phyloP scores from a whole-genome alignment of 2,888 invertebrate genomes.

The Schrankia costaestrigalis region DNA sequence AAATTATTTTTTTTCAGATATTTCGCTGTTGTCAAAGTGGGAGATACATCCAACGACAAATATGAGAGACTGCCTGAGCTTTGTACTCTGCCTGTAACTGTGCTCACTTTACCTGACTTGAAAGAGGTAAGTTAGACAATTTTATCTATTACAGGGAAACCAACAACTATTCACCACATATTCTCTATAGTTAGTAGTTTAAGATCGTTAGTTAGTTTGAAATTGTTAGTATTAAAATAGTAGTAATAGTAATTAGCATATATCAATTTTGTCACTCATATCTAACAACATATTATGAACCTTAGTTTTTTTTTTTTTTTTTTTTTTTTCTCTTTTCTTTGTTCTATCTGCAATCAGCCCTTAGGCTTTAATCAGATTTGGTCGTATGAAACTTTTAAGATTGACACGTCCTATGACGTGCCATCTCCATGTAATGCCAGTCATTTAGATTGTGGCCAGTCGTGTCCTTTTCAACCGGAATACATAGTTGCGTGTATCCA shows the following conservation, averaged over 20 bases:
- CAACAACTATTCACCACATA: not conserved
- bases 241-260: no score
- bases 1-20: slow-evolving; percentile 23
- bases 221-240: no score
- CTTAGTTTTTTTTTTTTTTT: no score
- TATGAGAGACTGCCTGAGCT: no score
- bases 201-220: slow-evolving; percentile 26
- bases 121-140: slow-evolving; percentile 1
- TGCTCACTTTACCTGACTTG: slow-evolving; percentile 1
- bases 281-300: no score
- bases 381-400: not conserved
- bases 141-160: not conserved
- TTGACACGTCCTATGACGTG: not conserved
- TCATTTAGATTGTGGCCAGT: no score
- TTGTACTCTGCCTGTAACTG: slow-evolving; percentile 30
- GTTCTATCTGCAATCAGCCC: not conserved
- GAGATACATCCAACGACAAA: slow-evolving; percentile 4
- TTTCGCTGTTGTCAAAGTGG: slow-evolving; percentile 24
- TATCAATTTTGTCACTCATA: no score
- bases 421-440: no score
- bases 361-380: not conserved
- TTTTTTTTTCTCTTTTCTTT: not conserved
- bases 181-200: slow-evolving; percentile 11
- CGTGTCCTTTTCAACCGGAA: no score
- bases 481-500: no score